Base-by-base conservation (phyloP, 2,888 invertebrate genomes). In the Nymphalis c-album region DNA sequence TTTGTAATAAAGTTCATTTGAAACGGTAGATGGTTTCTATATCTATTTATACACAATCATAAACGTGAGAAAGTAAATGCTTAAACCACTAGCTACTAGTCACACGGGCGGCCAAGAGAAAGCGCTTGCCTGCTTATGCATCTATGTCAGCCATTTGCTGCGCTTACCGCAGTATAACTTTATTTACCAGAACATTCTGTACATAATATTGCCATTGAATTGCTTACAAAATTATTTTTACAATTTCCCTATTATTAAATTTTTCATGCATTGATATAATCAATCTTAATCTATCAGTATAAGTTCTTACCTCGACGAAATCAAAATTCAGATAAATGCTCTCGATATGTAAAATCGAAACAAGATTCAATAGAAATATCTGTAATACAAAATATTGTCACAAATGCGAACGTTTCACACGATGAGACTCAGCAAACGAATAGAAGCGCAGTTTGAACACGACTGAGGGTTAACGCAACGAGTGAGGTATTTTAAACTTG, bases 401-500 rank as follows among this genome's bases (percentile, higher is more conserved):
- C 83, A 84, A 78, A 70, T 79, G 77, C 85, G 78, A 76, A 82
- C 77, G 76, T 78, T 76, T 78, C 74, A 80, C 83, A 78, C 76
- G 74, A 69, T 74, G 76, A 76, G 71, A 75, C 74, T 75, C 71
- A 69, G 76, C 77, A 72, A 84, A 80, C 82, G 82, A 80, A 79
- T 82, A 74, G 82, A 73, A 82, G 78, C 80, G 81, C 84, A 85
- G 82, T 84, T 85, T 78, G 82, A 85, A 85, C 84, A 86, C 84
- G 78, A 92, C 91, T 92, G 90, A 88, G 84, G 84, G 85, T 83
- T 83, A 81, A 75, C 80, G 79, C 79, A 77, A 77, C 81, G 80
- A 76, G 77, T 78, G 77, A 82, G 84, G 85, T 91, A 90, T 89
- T 90, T 90, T 86, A 91, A 91, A 88, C 88, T 85, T 85, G 77